phyloP scores from a whole-genome alignment of 2,797 vertebrate genomes.

The Cynopterus sphinx region DNA sequence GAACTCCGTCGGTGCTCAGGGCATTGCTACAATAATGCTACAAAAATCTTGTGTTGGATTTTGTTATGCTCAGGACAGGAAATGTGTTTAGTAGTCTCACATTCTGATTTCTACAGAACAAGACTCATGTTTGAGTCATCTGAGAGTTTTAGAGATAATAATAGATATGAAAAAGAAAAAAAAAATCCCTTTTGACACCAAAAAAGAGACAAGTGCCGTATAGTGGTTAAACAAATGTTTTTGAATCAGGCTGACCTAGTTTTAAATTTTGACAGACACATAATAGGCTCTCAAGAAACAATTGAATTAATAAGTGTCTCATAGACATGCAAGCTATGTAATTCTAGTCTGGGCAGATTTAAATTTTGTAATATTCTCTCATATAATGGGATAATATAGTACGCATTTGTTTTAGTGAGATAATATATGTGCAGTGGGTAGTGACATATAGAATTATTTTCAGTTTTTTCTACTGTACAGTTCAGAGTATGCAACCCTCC shows the following conservation, averaged over 20 bases:
- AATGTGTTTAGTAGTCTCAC: neutral
- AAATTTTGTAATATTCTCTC: neutral
- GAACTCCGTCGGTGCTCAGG: neutral
- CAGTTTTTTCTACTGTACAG: neutral
- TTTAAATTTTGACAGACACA: neutral
- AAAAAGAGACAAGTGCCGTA: neutral
- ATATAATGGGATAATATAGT: neutral
- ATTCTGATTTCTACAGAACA: constrained; percentile 3
- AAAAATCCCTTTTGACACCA: neutral
- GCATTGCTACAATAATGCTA: neutral
- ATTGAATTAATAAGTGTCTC: neutral
- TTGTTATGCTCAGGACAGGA: neutral
- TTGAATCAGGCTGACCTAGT: neutral
- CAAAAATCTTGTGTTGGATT: neutral
- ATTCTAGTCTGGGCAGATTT: neutral
- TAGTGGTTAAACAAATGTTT: neutral
- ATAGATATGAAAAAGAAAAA: neutral
- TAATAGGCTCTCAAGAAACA: neutral
- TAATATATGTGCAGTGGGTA: neutral
- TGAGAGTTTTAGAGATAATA: constrained; percentile 26
- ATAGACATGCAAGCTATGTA: neutral
- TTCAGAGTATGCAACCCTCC: neutral
- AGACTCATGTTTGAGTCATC: neutral
- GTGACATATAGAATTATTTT: neutral
- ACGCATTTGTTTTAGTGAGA: neutral